These are phyloP conservation scores for Dipodomys stephensi DNA, from an alignment of 2,113 vertebrate genomes.

Conservation along the genomic window DNA sequence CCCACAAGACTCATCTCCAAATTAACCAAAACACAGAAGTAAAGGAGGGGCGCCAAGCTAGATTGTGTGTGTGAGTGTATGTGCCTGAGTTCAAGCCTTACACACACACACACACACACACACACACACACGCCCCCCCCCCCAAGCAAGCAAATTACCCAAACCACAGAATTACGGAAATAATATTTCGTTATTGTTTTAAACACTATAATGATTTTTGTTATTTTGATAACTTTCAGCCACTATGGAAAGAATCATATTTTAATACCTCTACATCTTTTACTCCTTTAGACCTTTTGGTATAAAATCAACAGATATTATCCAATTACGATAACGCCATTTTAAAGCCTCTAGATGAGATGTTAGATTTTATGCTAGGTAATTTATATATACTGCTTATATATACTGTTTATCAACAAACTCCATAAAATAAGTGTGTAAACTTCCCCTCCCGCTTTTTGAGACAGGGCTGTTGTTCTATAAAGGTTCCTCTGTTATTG, in stretches of 20 bases:
- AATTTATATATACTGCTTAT: background rate
- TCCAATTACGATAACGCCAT: background rate
- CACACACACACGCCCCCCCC: too few relatives aligned
- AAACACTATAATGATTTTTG: background rate
- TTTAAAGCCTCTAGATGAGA: background rate
- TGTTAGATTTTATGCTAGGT: background rate
- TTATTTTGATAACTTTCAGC: background rate
- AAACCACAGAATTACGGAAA: background rate
- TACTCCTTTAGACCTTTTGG: background rate
- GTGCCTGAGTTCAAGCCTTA: too few relatives aligned
- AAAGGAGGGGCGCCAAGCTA: too few relatives aligned
- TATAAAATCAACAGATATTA: background rate
- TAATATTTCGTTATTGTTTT: background rate
- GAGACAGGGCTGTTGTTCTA: too few relatives aligned
- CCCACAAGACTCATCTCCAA: too few relatives aligned
- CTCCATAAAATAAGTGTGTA: background rate
- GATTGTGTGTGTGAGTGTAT: too few relatives aligned
- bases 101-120: too few relatives aligned
- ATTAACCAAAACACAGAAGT: too few relatives aligned
- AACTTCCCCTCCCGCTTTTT: too few relatives aligned
- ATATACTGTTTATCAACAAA: conserved; percentile 34
- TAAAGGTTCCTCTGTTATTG: too few relatives aligned
- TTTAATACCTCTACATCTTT: background rate
- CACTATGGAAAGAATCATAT: background rate
- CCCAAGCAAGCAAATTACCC: background rate